Percentiles rank a stretch among this genome's conserved stretches.
phyloP scores from a whole-genome alignment of 2,888 invertebrate genomes.

The Eulithis prunata region DNA sequence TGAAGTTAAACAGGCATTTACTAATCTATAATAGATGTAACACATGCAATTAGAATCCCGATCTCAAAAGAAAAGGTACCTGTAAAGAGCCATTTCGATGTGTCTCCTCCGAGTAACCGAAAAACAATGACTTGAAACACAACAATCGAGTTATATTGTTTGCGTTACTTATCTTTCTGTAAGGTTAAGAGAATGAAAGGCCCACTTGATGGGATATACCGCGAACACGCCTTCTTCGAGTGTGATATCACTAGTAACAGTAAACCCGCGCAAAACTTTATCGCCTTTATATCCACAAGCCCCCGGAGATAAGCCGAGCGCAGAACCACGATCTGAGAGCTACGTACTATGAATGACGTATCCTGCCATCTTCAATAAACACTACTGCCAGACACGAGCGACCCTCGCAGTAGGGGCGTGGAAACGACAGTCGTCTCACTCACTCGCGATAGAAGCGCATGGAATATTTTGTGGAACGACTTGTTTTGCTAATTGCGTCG shows the following conservation, averaged over 20 bases:
- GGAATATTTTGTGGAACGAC: constrained; percentile 81
- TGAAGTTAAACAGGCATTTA: constrained; percentile 12
- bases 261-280: constrained; percentile 63
- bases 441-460: constrained; percentile 76
- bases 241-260: constrained; percentile 77
- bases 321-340: constrained; percentile 81
- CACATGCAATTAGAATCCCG: constrained; percentile 35
- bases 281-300: constrained; percentile 79
- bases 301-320: constrained; percentile 68
- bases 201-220: constrained; percentile 54
- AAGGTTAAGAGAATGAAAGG: constrained; percentile 58
- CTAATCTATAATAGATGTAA: constrained; percentile 16
- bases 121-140: constrained; percentile 47
- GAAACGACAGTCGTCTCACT: constrained; percentile 69
- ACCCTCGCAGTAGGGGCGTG: constrained; percentile 62
- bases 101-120: constrained; percentile 56
- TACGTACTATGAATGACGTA: constrained; percentile 84
- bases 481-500: constrained; percentile 81
- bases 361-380: constrained; percentile 66
- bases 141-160: constrained; percentile 48
- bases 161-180: constrained; percentile 50
- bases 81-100: constrained; percentile 73
- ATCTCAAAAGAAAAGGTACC: constrained; percentile 55
- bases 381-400: constrained; percentile 69
- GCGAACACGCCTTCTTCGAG: constrained; percentile 74